Evolutionary conservation across 2,797 vertebrate genomes (phyloP).

Genomic region (Sebastes baramenuke): DNA sequence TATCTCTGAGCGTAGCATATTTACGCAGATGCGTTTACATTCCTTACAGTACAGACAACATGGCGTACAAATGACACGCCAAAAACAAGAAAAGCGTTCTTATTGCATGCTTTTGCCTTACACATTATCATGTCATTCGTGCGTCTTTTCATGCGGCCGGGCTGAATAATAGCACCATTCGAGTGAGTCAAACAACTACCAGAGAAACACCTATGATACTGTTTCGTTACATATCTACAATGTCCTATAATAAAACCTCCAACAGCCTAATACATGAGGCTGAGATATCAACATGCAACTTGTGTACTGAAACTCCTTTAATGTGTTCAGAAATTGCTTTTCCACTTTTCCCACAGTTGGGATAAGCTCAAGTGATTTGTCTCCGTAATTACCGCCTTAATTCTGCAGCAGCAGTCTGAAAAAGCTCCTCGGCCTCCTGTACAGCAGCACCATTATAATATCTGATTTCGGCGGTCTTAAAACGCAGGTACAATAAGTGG

Average conservation of each 20-base stretch:
- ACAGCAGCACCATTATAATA: slow-evolving; percentile 53
- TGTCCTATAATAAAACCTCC: background rate
- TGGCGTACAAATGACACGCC: no score
- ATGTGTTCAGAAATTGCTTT: slow-evolving; percentile 60
- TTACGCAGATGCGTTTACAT: no score
- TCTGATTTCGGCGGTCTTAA: slow-evolving; percentile 64
- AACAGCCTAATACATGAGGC: background rate
- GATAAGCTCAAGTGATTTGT: slow-evolving; percentile 72
- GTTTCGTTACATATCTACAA: background rate
- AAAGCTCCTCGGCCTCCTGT: slow-evolving; percentile 53
- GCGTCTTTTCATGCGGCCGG: no score
- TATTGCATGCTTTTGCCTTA: no score
- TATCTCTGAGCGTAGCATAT: no score
- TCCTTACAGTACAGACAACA: no score
- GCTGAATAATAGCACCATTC: background rate
- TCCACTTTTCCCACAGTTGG: slow-evolving; percentile 58
- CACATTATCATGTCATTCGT: no score
- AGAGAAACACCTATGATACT: background rate
- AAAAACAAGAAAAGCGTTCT: no score
- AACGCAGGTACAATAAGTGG: slow-evolving; percentile 56
- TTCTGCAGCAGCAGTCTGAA: slow-evolving; percentile 51
- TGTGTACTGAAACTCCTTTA: slow-evolving; percentile 30
- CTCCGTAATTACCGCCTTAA: slow-evolving; percentile 66
- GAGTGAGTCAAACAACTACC: background rate
- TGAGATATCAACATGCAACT: slow-evolving; percentile 1